Percentiles rank a stretch among this genome's conserved stretches.
Conservation (phyloP, 2,797 vertebrate species). For the Poeciliopsis presidionis region DNA sequence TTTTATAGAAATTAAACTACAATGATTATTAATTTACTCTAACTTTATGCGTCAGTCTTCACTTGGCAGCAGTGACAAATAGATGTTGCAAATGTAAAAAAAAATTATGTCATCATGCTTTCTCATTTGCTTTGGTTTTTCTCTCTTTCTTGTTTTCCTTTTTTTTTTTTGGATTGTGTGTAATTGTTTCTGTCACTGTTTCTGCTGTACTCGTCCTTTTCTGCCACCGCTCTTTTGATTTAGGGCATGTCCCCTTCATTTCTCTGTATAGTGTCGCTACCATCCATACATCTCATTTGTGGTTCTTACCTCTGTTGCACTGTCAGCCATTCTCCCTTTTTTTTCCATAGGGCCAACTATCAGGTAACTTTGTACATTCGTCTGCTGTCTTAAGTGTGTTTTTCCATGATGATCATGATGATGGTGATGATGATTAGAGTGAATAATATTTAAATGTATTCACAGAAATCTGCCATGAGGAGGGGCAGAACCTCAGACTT, state of each 20-base stretch:
- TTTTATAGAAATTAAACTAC: not conserved
- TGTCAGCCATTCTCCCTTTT: constrained; percentile 47
- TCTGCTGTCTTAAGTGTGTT: constrained; percentile 52
- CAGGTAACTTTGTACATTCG: constrained; percentile 85
- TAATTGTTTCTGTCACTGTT: constrained; percentile 12
- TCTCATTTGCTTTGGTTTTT: constrained; percentile 27
- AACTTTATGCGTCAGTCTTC: constrained; percentile 33
- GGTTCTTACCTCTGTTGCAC: constrained; percentile 26
- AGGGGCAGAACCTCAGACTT: constrained; percentile 69
- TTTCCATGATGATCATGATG: constrained; percentile 19
- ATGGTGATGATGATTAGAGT: constrained; percentile 59
- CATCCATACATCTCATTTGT: constrained; percentile 19
- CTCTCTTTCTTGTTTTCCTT: constrained; percentile 2
- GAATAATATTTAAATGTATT: constrained; percentile 25
- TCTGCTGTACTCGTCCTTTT: constrained; percentile 6
- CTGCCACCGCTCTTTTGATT: constrained; percentile 34
- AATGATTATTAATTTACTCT: not conserved
- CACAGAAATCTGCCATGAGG: constrained; percentile 75
- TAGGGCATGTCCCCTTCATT: constrained; percentile 44
- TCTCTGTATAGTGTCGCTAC: constrained; percentile 40
- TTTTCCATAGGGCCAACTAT: constrained; percentile 77
- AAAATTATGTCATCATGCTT: constrained; percentile 42
- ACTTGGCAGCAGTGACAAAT: constrained; percentile 60
- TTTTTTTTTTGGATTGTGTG: constrained; percentile 4
- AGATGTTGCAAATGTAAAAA: constrained; percentile 39